A percentile compares a stretch with the other conserved stretches of the same genome.
These are phyloP conservation scores for Irena cyanogastra DNA, from an alignment of 2,113 vertebrate species.

Conservation along the genomic window DNA sequence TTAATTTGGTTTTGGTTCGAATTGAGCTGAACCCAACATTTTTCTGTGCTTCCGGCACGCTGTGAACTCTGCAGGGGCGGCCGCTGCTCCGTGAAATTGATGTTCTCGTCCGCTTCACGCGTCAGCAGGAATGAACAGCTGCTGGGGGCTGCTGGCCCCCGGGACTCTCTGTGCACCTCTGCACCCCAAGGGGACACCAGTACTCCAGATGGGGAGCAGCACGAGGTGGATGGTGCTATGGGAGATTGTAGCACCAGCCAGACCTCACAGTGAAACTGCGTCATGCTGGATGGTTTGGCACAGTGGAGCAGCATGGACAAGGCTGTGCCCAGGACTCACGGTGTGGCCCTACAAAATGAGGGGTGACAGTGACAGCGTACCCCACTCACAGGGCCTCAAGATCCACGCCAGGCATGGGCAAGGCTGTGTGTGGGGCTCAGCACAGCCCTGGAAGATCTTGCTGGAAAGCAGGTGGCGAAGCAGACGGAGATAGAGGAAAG, in stretches of 20 bases:
- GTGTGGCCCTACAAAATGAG: accelerated
- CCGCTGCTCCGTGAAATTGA: slow-evolving; percentile 58
- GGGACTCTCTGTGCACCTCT: not conserved
- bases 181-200: not conserved
- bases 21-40: slow-evolving; percentile 39
- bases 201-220: not conserved
- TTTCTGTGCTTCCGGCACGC: slow-evolving; percentile 10
- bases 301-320: accelerated
- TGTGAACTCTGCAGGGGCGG: slow-evolving; percentile 15
- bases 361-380: not conserved
- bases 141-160: not conserved
- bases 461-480: not conserved
- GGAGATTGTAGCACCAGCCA: not conserved
- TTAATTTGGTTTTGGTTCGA: slow-evolving; percentile 45
- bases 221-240: accelerated
- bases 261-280: accelerated
- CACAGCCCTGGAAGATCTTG: not conserved
- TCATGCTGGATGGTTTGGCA: not conserved
- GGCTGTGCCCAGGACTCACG: accelerated
- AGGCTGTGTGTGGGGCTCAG: not conserved
- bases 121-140: slow-evolving; percentile 45
- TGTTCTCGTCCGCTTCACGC: slow-evolving; percentile 35
- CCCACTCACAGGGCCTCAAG: accelerated
- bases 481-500: accelerated
- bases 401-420: accelerated